Conservation (phyloP, 2,113 vertebrate species). For the Phodopus roborovskii region DNA sequence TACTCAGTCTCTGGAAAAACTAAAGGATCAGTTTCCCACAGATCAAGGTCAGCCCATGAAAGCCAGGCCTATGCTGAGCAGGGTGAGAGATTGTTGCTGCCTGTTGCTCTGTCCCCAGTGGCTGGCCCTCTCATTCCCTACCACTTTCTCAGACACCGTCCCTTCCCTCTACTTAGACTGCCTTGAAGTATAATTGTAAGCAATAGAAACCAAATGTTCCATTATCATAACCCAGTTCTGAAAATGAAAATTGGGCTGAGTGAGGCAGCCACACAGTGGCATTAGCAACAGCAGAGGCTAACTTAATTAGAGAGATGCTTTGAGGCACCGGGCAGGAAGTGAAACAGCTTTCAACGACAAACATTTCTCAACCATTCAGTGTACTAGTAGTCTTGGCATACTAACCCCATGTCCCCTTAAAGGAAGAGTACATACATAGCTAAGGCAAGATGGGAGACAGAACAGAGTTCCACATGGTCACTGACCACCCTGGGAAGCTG, state of each 20-base stretch:
- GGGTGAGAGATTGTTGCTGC: neutral
- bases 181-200: conserved; percentile 14
- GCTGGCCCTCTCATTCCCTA: rapidly evolving
- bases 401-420: conserved; percentile 50
- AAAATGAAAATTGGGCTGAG: conserved; percentile 71
- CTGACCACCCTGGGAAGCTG: neutral
- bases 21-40: neutral
- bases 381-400: conserved; percentile 84
- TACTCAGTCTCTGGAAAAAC: neutral
- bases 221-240: conserved; percentile 34
- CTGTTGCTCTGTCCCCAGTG: too few species aligned
- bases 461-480: conserved; percentile 53
- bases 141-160: neutral
- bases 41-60: neutral
- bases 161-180: neutral
- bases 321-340: conserved; percentile 89
- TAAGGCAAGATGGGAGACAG: conserved; percentile 51
- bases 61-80: neutral
- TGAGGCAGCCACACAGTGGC: conserved; percentile 44
- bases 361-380: conserved; percentile 88
- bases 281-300: conserved; percentile 74
- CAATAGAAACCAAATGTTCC: conserved; percentile 33
- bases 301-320: conserved; percentile 87
- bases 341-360: conserved; percentile 88
- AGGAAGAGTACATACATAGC: conserved; percentile 76